Evolutionary conservation across 2,888 invertebrate genomes (phyloP), one percentile per base, ranked within the genome.

Genomic region (Selenia dentaria): DNA sequence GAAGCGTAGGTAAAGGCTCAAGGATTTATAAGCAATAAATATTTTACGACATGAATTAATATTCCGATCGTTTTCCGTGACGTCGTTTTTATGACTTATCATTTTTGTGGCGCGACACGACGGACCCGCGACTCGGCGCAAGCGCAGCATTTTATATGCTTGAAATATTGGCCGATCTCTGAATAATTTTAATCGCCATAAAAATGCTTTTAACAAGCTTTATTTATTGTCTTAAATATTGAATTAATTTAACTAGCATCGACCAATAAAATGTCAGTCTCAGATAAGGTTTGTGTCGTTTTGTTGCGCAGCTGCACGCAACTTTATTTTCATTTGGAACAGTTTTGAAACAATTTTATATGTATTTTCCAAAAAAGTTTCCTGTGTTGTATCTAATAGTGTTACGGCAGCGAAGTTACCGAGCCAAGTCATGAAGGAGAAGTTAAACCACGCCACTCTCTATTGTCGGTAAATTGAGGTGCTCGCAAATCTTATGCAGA

Each of bases 11-110:
- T 85, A 90, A 86, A 85, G 85, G 84, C 85, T 87, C 88, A 90
- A 90, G 90, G 90, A 90, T 90, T 90, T 90, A 89, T 89, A 90
- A 82, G 89, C 60, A 83, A 88, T 90, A 89, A 90, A 90, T 90
- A 84, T 90, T 90, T 90, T 87, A 90, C 90, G 90, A 89, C 87
- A 81, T 78, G 83, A 88, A 90, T 90, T 90, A 89, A 90, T 90
- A 90, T 90, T 89, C 90, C 76, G 86, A 87, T 86, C 90, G 89
- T 88, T 88, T 84, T 87, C 82, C 73, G 87, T 90, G 88, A 90
- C 89, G 88, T 87, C 79, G 76, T 87, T 88, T 90, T 90, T 90
- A 90, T 88, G 89, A 90, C 70, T 89, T 89, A 87, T 90, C 87
- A 89, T 88, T 88, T 88, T 83, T 85, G 89, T 88, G 83, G 83